Percentiles rank a stretch among this genome's conserved stretches.
Evolutionary conservation across 2,888 invertebrate species (phyloP).

Genomic region (Orgyia antiqua): DNA sequence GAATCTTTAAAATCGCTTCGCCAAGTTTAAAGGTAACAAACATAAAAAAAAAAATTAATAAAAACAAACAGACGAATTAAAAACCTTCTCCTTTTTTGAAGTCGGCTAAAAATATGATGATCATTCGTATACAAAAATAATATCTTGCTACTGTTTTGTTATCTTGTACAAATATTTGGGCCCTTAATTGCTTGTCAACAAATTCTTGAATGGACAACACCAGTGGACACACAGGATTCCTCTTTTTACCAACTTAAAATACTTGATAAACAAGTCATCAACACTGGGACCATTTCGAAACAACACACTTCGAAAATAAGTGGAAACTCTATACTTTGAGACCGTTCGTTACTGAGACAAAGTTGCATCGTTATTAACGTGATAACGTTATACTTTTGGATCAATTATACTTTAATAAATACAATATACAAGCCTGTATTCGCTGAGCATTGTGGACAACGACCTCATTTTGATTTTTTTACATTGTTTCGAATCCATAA

Average conservation of each 20-base stretch:
- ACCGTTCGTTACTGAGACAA: constrained; percentile 22
- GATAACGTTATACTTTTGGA: constrained; percentile 33
- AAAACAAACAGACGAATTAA: not conserved
- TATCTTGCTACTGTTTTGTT: constrained; percentile 29
- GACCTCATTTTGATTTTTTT: constrained; percentile 26
- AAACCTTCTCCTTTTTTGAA: not conserved
- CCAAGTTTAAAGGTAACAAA: not conserved
- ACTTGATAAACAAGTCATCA: constrained; percentile 60
- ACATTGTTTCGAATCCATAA: constrained; percentile 10
- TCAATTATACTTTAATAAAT: constrained; percentile 45
- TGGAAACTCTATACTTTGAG: constrained; percentile 13
- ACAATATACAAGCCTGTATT: constrained; percentile 25
- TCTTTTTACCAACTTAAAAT: constrained; percentile 51
- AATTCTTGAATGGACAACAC: constrained; percentile 65
- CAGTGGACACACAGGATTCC: constrained; percentile 51
- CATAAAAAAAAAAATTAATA: no score
- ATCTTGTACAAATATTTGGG: constrained; percentile 29
- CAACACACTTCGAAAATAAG: constrained; percentile 19
- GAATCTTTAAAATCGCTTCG: no score
- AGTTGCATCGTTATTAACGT: constrained; percentile 30
- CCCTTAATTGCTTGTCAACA: constrained; percentile 70
- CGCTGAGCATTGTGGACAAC: constrained; percentile 17
- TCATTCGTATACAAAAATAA: constrained; percentile 33
- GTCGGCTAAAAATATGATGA: constrained; percentile 19
- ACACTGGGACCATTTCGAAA: constrained; percentile 37